A percentile compares a stretch with the other conserved stretches of the same genome.
Evolutionary conservation across 1,140 invertebrate species (phyloP).

Genomic region (Paraescarpia echinospica): DNA sequence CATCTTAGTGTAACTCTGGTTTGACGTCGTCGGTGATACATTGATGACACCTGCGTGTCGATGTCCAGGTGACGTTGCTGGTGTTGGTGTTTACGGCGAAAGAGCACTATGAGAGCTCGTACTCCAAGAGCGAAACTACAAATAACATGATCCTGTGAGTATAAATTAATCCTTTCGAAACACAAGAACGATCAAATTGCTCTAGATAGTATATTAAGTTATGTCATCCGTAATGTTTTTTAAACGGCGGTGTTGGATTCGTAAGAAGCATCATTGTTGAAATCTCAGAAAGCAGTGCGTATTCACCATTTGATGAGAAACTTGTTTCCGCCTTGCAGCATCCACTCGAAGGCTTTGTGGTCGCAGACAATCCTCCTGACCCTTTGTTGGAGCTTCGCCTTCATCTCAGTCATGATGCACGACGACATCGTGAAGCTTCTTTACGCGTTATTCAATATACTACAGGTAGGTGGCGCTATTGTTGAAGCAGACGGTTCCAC

Average conservation of each 20-base stretch:
- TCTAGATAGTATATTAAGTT: neutral
- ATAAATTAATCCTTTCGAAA: neutral
- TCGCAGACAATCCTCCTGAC: constrained; percentile 55
- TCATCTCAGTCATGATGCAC: constrained; percentile 50
- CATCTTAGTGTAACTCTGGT: too few relatives aligned
- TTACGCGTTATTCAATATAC: constrained; percentile 53
- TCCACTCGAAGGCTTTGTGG: constrained; percentile 56
- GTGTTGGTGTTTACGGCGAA: constrained; percentile 59
- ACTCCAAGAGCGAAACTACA: constrained; percentile 59
- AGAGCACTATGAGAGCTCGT: constrained; percentile 60
- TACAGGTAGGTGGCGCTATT: constrained; percentile 45
- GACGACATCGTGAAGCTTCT: constrained; percentile 53
- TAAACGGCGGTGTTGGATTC: too few relatives aligned
- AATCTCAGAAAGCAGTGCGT: too few relatives aligned
- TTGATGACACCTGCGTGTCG: neutral
- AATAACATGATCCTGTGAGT: constrained; percentile 58
- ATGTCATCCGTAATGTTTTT: too few relatives aligned
- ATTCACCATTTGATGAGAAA: neutral
- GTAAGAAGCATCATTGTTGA: too few relatives aligned
- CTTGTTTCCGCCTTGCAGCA: constrained; percentile 37
- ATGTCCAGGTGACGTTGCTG: constrained; percentile 54
- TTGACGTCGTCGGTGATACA: neutral
- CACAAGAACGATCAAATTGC: neutral
- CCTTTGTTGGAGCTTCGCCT: constrained; percentile 53
- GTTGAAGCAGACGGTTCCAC: neutral